Base-by-base conservation (phyloP, 2,797 vertebrate species). In the Anableps anableps region DNA sequence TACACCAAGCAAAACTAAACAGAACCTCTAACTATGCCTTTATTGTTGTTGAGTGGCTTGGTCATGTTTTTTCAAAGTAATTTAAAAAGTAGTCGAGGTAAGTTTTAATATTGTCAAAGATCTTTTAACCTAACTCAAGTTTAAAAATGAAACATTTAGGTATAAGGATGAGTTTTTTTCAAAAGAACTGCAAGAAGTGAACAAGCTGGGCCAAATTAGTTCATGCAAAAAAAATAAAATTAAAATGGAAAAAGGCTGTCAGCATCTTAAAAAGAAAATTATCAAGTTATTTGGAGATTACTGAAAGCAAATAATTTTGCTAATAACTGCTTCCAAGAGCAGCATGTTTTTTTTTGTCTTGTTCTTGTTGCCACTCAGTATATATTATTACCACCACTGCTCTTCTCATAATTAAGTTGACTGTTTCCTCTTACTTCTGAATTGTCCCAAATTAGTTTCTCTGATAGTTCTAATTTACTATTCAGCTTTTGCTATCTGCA, bases 281-380 rank as follows among this genome's bases (percentile, higher is more conserved):
- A 68, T 5, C 1, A 47, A 43, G 26, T 62, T 34, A 11, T 50
- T 10, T 53, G 14, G 4, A 75, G 31, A 9, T 19, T 62, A 62
- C 58, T 66, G 36, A 45, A 45, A 71, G 62, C 16, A 21, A 66
- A 16, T 23, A 7, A 10, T 51, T 66, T 72, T 21, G 19, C 36
- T 45, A 77, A 45, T 34, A 45, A 5, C 3, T 36, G 10, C 38
- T 47, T 47, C 14, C 5, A 72, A 60, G 3, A 29, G 8, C 9
- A 48, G 48, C 17, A 19, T 72, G 68, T 8, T 9, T 14, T 10
- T 58, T 43, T 72, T 81, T 17, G 21, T 81, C 3, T 75, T 76
- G 51, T 71, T 36, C 11, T 58, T 78, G 10, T 45, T 41, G 13
- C 72, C 66, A 14, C n/a, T 58, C 19, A 6, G 10, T n/a, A 31